These are phyloP conservation scores for Semnornis frantzii DNA, from an alignment of 2,113 vertebrate genomes.

Conservation along the genomic window DNA sequence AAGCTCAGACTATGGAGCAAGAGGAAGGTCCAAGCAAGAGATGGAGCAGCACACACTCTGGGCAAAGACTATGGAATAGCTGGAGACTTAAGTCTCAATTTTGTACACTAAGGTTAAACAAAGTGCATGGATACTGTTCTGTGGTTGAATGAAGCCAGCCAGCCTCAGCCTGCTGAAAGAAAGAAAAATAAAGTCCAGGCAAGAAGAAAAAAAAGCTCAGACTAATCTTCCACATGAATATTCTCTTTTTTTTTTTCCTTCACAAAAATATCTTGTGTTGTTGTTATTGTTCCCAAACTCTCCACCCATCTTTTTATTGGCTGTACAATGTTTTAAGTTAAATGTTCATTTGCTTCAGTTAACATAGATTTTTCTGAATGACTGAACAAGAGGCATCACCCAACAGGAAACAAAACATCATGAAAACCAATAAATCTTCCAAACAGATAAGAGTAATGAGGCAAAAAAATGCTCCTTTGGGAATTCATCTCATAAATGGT, in stretches of 20 bases:
- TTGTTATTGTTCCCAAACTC: background rate
- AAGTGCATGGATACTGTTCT: constrained; percentile 65
- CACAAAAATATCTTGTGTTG: background rate
- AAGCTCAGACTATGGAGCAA: background rate
- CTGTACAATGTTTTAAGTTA: background rate
- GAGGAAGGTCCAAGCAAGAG: background rate
- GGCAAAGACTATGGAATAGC: constrained; percentile 9
- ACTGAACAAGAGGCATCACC: background rate
- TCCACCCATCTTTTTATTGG: background rate
- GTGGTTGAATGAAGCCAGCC: constrained; percentile 56
- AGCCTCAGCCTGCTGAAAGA: constrained; percentile 57
- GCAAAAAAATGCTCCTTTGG: background rate
- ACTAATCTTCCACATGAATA: constrained; percentile 16
- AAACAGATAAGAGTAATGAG: background rate
- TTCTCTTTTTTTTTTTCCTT: background rate
- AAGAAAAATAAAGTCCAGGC: constrained; percentile 63
- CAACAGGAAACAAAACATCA: background rate
- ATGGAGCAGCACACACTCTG: background rate
- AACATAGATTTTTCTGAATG: background rate
- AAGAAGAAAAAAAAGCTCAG: constrained; percentile 47
- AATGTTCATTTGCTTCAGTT: background rate
- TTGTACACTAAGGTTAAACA: constrained; percentile 58
- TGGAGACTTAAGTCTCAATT: constrained; percentile 55
- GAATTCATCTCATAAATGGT: background rate
- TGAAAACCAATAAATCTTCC: background rate